Percentiles rank a stretch among this genome's conserved stretches.
phyloP scores from a whole-genome alignment of 2,888 invertebrate species.

The Mesopsocus fuscifrons region DNA sequence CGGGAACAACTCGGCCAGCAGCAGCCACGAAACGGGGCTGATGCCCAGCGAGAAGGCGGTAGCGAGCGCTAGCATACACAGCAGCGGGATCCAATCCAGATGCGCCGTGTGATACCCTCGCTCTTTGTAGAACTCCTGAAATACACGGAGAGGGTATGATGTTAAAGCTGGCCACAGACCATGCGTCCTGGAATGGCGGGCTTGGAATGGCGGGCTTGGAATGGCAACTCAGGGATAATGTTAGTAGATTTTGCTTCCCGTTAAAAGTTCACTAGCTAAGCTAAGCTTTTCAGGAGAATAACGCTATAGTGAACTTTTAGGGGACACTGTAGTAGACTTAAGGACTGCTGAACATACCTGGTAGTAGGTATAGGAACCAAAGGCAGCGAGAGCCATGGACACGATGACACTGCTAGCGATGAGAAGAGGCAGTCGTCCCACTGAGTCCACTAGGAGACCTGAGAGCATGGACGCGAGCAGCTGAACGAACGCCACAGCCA shows the following conservation, averaged over 20 bases:
- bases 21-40: slow-evolving; percentile 71
- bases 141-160: slow-evolving; percentile 20
- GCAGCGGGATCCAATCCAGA: slow-evolving; percentile 64
- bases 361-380: slow-evolving; percentile 60
- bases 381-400: slow-evolving; percentile 69
- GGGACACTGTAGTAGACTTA: too few species aligned
- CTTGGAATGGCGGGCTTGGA: too few species aligned
- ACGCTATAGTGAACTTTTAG: too few species aligned
- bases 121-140: slow-evolving; percentile 1
- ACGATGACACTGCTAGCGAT: slow-evolving; percentile 68
- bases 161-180: too few species aligned
- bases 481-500: slow-evolving; percentile 70
- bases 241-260: too few species aligned
- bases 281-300: too few species aligned
- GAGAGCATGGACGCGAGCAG: slow-evolving; percentile 66
- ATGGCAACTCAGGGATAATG: too few species aligned
- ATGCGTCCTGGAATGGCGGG: too few species aligned
- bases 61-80: slow-evolving; percentile 66
- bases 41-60: slow-evolving; percentile 74
- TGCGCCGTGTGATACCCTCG: slow-evolving; percentile 26
- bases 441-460: slow-evolving; percentile 64
- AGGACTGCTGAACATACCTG: too few species aligned
- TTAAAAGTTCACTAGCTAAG: too few species aligned
- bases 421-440: slow-evolving; percentile 64
- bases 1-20: slow-evolving; percentile 69